Evolutionary conservation across 2,113 vertebrate genomes (phyloP), one percentile per base, ranked within the genome.

Genomic region (Phylloscopus trochiloides): DNA sequence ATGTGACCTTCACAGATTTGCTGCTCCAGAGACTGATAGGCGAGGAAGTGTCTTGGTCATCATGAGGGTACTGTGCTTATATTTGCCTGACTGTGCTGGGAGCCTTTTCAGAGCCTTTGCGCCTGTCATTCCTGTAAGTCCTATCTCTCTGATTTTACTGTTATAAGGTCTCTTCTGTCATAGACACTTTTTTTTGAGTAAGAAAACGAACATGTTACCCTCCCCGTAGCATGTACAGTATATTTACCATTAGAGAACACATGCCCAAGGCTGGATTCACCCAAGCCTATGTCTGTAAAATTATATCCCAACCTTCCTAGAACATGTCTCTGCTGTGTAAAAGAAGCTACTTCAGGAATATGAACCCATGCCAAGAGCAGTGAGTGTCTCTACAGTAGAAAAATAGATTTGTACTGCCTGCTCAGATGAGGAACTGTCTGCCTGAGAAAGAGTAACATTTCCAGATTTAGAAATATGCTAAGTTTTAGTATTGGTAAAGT

Each of bases 171-270:
- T 90, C 13, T 47, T 92, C 50, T 80, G 34, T 38, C 43, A 73
- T 2, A 55, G 70, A 19, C 15, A 12, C 0, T 1, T 16, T 63
- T 84, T n/a, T 82, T 55, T 52, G 47, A 38, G 50, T 68, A 59
- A 85, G 47, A 29, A 71, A 79, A 68, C 10, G 38, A 82, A 52
- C 22, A 34, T 93, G 82, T 76, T 42, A 86, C 58, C 42, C 34
- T 59, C 10, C 31, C n/a, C 61, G 74, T n/a, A 55, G 47, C 61
- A 34, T 20, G 15, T 24, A 31, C n/a, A 14, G 13, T 72, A 2
- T 93, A 43, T 82, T 92, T 93, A 45, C 36, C 3, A 10, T 73
- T 79, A 76, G 79, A 70, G 61, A 83, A 65, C 58, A 92, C n/a
- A 66, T 45, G 45, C 62, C 61, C 68, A 34, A 61, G 50, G 62